phyloP scores from a whole-genome alignment of 1,140 invertebrate genomes.

The Philotrypesis tridentata region DNA sequence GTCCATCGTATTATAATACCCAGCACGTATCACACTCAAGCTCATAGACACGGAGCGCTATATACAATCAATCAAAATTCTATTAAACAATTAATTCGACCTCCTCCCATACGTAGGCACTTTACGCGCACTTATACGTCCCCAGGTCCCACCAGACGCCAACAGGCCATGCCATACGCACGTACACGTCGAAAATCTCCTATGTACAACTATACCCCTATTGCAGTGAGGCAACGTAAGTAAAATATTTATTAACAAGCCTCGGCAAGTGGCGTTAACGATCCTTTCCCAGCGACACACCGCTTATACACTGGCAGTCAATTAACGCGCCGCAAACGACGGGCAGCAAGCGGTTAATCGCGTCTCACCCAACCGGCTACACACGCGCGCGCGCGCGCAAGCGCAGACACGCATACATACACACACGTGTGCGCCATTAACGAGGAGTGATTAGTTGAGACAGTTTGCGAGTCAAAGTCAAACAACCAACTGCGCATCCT shows the following conservation, averaged over 20 bases:
- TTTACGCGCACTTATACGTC: neutral
- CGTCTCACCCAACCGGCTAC: neutral
- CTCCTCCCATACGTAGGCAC: neutral
- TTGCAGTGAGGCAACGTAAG: neutral
- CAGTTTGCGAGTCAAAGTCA: constrained; percentile 21
- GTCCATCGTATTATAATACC: neutral
- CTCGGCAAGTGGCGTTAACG: neutral
- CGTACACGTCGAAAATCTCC: neutral
- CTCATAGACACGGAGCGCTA: neutral
- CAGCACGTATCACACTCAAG: neutral
- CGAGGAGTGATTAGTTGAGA: constrained; percentile 4
- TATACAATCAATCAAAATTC: neutral
- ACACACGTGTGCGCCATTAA: neutral
- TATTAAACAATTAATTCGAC: constrained; percentile 2
- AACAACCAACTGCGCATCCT: neutral
- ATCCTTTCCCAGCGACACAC: neutral
- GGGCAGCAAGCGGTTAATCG: constrained; percentile 11
- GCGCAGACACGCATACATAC: neutral
- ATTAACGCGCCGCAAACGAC: constrained; percentile 18
- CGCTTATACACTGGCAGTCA: neutral
- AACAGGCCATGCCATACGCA: neutral
- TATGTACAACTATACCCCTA: neutral
- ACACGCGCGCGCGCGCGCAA: neutral
- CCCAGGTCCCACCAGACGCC: neutral
- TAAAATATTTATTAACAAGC: constrained; percentile 25